phyloP scores from a whole-genome alignment of 2,797 vertebrate species.

The Lepus townsendii region DNA sequence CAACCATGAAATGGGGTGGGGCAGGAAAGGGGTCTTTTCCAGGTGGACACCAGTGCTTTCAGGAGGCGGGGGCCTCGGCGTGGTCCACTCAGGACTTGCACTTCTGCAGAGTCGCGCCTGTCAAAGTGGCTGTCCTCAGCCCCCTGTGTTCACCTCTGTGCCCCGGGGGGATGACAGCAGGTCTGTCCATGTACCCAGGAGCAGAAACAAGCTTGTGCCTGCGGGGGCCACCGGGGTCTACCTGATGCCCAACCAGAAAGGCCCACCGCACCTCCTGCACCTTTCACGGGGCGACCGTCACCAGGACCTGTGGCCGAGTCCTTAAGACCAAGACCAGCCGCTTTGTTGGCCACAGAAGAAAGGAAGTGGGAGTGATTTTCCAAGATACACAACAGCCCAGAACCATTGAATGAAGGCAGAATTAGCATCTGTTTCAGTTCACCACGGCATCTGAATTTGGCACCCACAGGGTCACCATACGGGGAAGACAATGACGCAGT shows the following conservation, averaged over 20 bases:
- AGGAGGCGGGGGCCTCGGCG: neutral
- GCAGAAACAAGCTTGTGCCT: accelerated
- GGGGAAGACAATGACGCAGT: neutral
- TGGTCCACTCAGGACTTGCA: neutral
- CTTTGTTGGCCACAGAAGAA: neutral
- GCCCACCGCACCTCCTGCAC: neutral
- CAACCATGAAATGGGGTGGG: accelerated
- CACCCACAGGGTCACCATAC: neutral
- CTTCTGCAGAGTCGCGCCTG: accelerated
- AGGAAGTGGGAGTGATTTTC: neutral
- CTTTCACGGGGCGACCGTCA: neutral
- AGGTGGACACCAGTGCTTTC: neutral
- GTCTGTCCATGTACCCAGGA: neutral
- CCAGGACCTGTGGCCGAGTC: neutral
- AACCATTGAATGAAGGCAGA: neutral
- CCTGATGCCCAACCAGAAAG: neutral
- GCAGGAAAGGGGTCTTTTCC: neutral
- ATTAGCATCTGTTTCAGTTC: neutral
- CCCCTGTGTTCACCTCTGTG: neutral
- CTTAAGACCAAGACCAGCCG: neutral
- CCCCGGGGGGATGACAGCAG: neutral
- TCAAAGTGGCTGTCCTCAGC: accelerated
- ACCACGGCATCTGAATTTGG: accelerated
- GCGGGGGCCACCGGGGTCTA: accelerated
- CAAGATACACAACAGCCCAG: neutral